These are phyloP conservation scores for Salmo trutta DNA, from an alignment of 2,797 vertebrate species.

Conservation along the genomic window DNA sequence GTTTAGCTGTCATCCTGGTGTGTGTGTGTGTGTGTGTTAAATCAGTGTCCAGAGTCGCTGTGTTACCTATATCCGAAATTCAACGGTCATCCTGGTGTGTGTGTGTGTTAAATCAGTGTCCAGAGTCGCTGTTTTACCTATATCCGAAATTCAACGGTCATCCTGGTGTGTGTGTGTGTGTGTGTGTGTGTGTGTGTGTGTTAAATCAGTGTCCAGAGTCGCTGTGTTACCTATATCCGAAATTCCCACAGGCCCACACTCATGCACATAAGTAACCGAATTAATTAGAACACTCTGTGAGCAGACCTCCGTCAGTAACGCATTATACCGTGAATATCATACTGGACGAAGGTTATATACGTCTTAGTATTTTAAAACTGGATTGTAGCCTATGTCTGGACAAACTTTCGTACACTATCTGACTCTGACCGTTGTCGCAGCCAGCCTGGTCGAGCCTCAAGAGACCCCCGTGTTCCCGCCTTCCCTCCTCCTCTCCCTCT, in stretches of 20 bases:
- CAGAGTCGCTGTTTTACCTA: background rate
- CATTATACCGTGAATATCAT: background rate
- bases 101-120: background rate
- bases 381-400: background rate
- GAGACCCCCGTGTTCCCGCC: background rate
- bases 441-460: background rate
- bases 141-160: background rate
- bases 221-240: background rate
- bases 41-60: background rate
- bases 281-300: too few relatives aligned
- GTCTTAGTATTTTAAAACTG: background rate
- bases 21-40: background rate
- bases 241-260: background rate
- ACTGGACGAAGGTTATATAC: background rate
- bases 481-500: background rate
- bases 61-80: background rate
- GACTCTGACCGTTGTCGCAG: too few relatives aligned
- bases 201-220: background rate
- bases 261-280: background rate
- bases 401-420: background rate
- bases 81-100: too few relatives aligned
- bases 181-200: conserved; percentile 1
- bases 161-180: too few relatives aligned
- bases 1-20: background rate
- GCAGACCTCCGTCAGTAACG: background rate